Conservation (phyloP, 2,113 vertebrate genomes). For the Thamnophis sirtalis region DNA sequence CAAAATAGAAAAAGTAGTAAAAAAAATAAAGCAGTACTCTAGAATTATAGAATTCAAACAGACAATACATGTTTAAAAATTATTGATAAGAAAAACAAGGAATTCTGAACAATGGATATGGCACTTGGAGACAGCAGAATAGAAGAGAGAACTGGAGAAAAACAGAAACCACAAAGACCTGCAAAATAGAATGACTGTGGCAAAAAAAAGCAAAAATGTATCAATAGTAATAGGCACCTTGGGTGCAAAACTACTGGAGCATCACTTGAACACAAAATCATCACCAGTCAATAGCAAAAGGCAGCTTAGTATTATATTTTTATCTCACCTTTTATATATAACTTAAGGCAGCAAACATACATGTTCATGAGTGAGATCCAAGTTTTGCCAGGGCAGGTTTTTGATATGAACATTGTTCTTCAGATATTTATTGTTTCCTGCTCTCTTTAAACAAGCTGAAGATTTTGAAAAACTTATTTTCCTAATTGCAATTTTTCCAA, state of each 20-base stretch:
- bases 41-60: background rate
- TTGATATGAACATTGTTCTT: background rate
- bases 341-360: background rate
- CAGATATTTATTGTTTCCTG: background rate
- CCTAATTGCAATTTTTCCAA: background rate
- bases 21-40: background rate
- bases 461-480: background rate
- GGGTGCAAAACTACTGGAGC: too few relatives aligned
- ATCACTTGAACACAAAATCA: too few relatives aligned
- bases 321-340: background rate
- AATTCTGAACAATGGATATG: too few relatives aligned
- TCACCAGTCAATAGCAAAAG: too few relatives aligned
- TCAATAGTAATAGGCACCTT: too few relatives aligned
- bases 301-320: background rate
- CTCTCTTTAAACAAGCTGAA: background rate
- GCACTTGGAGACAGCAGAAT: too few relatives aligned
- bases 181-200: too few relatives aligned
- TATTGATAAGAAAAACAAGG: too few relatives aligned
- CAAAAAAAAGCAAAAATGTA: too few relatives aligned
- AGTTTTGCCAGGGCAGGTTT: background rate
- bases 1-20: background rate
- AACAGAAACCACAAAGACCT: too few relatives aligned
- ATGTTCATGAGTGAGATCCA: background rate
- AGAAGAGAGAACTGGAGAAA: too few relatives aligned
- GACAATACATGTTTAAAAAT: background rate